Evolutionary conservation across 2,888 invertebrate species (phyloP), one percentile per base, ranked within the genome.

Genomic region (Nomada hirtipes): DNA sequence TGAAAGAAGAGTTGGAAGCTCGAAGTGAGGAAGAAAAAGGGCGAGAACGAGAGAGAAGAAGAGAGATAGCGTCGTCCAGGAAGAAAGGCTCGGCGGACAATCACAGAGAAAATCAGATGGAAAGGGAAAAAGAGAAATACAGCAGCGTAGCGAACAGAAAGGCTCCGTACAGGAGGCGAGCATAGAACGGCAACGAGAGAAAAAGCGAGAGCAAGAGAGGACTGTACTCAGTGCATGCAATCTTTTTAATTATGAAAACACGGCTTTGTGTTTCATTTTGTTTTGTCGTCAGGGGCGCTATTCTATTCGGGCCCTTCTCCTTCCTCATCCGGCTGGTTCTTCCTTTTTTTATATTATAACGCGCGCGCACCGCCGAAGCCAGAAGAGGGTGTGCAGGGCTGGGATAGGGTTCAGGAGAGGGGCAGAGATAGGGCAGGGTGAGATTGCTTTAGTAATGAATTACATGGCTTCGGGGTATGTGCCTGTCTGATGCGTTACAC

Each of bases 201-300:
- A 76, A 77, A 84, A 82, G 82, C 73, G 70, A 73, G 71, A 83
- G 77, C 69, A 77, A 81, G 89, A 90, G 90, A 90, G 90, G 89
- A 87, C 83, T 82, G 82, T 82, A 82, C 83, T 82, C 83, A 71
- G 91, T 92, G 92, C 91, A 91, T 90, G 93, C 93, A 93, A 93
- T 93, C 93, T 93, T 93, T 93, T 93, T 93, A 93, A 93, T 93
- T 93, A 93, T 94, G 92, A 93, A 93, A 93, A 93, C 93, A 93
- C 92, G 89, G 92, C 93, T 93, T 93, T 93, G 93, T 93, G 92
- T 93, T 93, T 93, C 91, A 93, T 92, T 93, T 92, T 93, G 93
- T 93, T 93, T 93, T 93, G 93, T 93, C 92, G 92, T 92, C 92
- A 83, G 82, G 91, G 86, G 89, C 91, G 91, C 92, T 92, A 93